Base-by-base conservation (phyloP, 2,888 invertebrate genomes). In the Luffia ferchaultella region DNA sequence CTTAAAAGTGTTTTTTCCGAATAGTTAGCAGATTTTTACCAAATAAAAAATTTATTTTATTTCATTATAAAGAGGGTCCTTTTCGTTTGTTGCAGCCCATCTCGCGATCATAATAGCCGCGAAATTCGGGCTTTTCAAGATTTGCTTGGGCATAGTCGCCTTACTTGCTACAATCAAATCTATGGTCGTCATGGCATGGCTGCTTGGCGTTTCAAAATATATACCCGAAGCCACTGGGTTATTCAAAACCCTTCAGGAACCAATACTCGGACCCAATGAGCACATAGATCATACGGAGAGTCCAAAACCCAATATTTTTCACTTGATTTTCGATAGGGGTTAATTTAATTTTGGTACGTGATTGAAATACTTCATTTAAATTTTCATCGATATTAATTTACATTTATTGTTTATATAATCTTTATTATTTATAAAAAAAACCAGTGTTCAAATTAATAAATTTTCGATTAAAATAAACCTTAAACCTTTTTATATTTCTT, bases 31-130 rank as follows among this genome's bases (percentile, higher is more conserved):
- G n/a, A n/a, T n/a, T n/a, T n/a, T n/a, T n/a, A n/a, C n/a, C n/a
- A n/a, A n/a, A n/a, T n/a, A n/a, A n/a, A n/a, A n/a, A n/a, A n/a
- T n/a, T n/a, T n/a, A n/a, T n/a, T n/a, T n/a, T n/a, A n/a, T n/a
- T n/a, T n/a, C n/a, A n/a, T n/a, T n/a, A n/a, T n/a, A n/a, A n/a
- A n/a, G n/a, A n/a, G n/a, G n/a, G n/a, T n/a, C 30, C 5, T 30
- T 30, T 30, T 12, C 30, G 30, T 76, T 70, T 78, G 74, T 80
- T 80, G 52, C 82, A 82, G 82, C 72, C 62, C 67, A 80, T 57
- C 65, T 80, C 52, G 70, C 68, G 54, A 71, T 78, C 52, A 48
- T 76, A 52, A 54, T 75, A 52, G 76, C 74, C 48, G 73, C 70
- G 40, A 77, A 76, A 68, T 64, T 74, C 53, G 82, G 79, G 41